These are phyloP conservation scores for Coelinius sp. DNA, from an alignment of 2,888 invertebrate species.

Conservation along the genomic window DNA sequence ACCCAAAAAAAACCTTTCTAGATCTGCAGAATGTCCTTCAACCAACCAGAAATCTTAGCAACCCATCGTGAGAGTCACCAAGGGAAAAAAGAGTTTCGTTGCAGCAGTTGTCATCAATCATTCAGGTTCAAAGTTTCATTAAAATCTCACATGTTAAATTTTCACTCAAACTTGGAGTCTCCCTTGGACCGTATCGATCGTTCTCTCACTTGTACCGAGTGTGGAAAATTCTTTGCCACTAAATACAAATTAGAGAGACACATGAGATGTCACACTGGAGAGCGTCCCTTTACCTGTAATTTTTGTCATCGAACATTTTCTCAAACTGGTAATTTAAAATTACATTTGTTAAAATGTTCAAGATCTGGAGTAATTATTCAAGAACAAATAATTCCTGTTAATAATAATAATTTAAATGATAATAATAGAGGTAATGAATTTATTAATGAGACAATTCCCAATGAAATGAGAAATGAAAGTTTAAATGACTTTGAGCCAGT, in stretches of 20 bases:
- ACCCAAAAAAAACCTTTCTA: constrained; percentile 44
- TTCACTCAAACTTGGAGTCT: constrained; percentile 57
- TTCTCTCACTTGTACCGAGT: constrained; percentile 56
- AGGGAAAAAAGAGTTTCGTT: constrained; percentile 62
- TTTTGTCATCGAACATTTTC: constrained; percentile 65
- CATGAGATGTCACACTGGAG: constrained; percentile 63
- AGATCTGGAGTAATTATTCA: constrained; percentile 23
- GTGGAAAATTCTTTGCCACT: constrained; percentile 66
- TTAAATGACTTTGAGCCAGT: constrained; percentile 57
- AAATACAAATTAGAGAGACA: constrained; percentile 65
- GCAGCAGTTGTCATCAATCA: constrained; percentile 64
- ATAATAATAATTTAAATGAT: constrained; percentile 35
- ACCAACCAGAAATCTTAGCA: constrained; percentile 63
- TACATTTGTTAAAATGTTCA: constrained; percentile 61
- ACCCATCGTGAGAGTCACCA: constrained; percentile 65
- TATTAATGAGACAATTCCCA: constrained; percentile 21
- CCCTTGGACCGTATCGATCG: constrained; percentile 22
- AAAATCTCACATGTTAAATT: constrained; percentile 65
- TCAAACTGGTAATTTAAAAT: constrained; percentile 65
- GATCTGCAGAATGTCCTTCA: constrained; percentile 67
- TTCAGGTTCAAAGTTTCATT: constrained; percentile 65
- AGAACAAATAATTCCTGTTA: constrained; percentile 6
- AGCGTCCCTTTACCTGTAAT: constrained; percentile 62
- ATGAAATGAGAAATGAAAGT: constrained; percentile 10
- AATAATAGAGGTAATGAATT: constrained; percentile 35